Percentiles rank a stretch among this genome's conserved stretches.
Evolutionary conservation across 2,113 vertebrate genomes (phyloP).

Genomic region (Vombatus ursinus): DNA sequence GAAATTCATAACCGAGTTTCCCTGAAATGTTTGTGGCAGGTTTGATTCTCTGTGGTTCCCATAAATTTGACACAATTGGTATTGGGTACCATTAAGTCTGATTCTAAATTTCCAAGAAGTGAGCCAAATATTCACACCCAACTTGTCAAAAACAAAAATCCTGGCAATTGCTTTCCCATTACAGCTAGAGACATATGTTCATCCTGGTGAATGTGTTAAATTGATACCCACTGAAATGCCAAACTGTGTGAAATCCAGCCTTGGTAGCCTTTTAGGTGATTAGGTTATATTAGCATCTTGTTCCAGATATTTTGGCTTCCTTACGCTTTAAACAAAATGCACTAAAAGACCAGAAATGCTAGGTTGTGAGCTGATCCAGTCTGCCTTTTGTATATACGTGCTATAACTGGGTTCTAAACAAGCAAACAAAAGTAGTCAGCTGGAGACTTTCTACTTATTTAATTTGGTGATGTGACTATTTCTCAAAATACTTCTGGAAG

Average conservation of each 20-base stretch:
- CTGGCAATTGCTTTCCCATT: not conserved
- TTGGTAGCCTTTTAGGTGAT: not conserved
- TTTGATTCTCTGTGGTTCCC: conserved; percentile 6
- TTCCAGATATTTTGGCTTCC: not conserved
- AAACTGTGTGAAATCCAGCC: not conserved
- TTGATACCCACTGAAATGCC: not conserved
- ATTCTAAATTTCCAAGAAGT: not conserved
- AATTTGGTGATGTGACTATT: not conserved
- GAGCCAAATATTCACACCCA: not conserved
- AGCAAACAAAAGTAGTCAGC: not conserved
- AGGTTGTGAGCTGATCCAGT: not conserved
- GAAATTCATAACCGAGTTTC: not conserved
- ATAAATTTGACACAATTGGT: not conserved
- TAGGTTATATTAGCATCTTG: not conserved
- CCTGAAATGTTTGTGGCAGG: conserved; percentile 13
- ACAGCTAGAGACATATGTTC: not conserved
- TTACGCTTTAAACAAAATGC: not conserved
- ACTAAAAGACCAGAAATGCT: not conserved
- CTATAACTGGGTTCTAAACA: not conserved
- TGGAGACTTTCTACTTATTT: not conserved
- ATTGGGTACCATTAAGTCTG: not conserved
- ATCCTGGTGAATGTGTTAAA: not conserved
- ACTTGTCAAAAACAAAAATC: conserved; percentile 19
- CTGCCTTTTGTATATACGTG: not conserved
- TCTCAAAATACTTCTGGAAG: not conserved